Base-by-base conservation (phyloP, 2,113 vertebrate species). In the Cyprinodon variegatus region DNA sequence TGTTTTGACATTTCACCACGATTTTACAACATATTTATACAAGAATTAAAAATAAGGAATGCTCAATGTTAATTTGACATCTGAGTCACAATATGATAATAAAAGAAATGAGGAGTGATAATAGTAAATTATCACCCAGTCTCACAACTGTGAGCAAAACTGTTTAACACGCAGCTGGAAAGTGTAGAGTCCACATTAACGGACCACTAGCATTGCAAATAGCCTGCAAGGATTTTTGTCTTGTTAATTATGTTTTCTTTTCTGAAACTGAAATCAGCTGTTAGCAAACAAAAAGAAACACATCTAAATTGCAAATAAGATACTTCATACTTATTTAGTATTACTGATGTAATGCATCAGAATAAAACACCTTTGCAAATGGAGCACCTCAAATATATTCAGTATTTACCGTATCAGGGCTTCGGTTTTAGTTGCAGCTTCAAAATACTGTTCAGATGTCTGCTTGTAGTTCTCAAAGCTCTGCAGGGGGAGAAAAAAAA, bases 391-490 rank as follows among this genome's bases (percentile, higher is more conserved):
- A 65, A 73, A 67, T 14, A 4, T n/a, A 57, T 68, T 69, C 73
- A 70, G 45, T 70, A 79, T 93, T 97, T 93, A 99, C 98, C 94
- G 95, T 72, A 99, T 93, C 14, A 70, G 83, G 66, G 90, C 82
- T 82, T 97, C 96, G 4, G 96, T 94, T 89, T 94, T 95, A 15
- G 88, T 76, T 4, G 96, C 95, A 70, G 96, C 95, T 82, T 96
- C 92, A 57, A 94, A 92, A 93, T 96, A 98, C 71, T 96, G 95
- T 80, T 96, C 95, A 0, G 94, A 89, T 0, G 94, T 94, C 92
- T 97, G 84, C 85, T 94, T 94, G 93, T 97, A 99, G 88, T 95
- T 92, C 70, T 98, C 96, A 1, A 94, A 78, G 38, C 96, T 98
- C 98, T 98, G 91, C 87, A 92, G 83, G 67, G 3, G 83, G 37